These are phyloP conservation scores for Clarias macrocephalus DNA, from an alignment of 2,113 vertebrate species.

Conservation along the genomic window DNA sequence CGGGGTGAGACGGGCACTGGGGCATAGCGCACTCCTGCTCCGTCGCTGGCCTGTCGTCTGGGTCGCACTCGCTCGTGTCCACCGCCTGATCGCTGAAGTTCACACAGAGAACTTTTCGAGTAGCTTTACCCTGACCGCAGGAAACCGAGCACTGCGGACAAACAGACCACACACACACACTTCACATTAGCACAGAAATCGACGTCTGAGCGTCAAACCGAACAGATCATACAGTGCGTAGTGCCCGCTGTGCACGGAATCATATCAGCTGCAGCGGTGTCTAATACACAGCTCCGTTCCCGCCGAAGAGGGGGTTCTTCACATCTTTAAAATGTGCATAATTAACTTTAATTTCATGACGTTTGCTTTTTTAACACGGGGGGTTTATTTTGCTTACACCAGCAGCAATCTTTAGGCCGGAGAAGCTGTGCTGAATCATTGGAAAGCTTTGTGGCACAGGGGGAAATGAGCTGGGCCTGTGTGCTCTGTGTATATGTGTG, in stretches of 20 bases:
- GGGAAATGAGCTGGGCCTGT: background rate
- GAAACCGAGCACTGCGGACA: conserved; percentile 87
- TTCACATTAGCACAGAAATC: background rate
- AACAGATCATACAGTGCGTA: background rate
- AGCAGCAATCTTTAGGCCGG: background rate
- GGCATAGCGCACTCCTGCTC: conserved; percentile 92
- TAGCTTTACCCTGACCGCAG: conserved; percentile 92
- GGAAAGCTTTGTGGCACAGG: conserved; percentile 1
- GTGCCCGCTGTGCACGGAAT: too few relatives aligned
- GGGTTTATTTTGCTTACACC: background rate
- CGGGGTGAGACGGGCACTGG: conserved; percentile 82
- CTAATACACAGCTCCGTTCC: background rate
- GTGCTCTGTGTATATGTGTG: background rate
- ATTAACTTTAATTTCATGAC: background rate
- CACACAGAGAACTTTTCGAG: conserved; percentile 88
- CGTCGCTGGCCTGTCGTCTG: conserved; percentile 81
- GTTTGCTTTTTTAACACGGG: background rate
- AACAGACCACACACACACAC: conserved; percentile 31
- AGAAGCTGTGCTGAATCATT: background rate
- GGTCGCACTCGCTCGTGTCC: conserved; percentile 85
- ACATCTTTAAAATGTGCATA: background rate
- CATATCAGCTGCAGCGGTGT: background rate
- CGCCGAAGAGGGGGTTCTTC: background rate
- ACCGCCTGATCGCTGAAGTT: conserved; percentile 88
- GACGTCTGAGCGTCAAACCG: background rate